A percentile compares a stretch with the other conserved stretches of the same genome.
These are phyloP conservation scores for Stichopus horrens DNA, from an alignment of 53 echinoderm and acorn worm species.

Conservation along the genomic window DNA sequence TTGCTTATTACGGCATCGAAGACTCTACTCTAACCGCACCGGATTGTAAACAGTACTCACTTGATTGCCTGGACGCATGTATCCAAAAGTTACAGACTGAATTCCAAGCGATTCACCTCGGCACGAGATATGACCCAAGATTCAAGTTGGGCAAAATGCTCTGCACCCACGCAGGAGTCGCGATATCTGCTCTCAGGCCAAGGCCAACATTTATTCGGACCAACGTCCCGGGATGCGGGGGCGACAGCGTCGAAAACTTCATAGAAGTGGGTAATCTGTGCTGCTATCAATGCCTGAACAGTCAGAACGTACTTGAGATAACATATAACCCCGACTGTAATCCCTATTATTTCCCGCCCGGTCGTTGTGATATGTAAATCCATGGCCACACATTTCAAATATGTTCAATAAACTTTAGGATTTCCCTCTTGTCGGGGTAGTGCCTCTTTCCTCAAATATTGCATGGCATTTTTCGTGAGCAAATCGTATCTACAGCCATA, in stretches of 20 bases:
- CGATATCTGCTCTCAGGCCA: background rate
- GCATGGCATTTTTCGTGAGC: no score
- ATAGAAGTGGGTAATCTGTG: background rate
- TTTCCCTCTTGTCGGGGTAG: no score
- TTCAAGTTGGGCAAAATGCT: slow-evolving; percentile 15
- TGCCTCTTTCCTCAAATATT: no score
- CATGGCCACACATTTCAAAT: background rate
- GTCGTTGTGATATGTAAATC: background rate
- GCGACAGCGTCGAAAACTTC: background rate
- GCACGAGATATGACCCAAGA: background rate
- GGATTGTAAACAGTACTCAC: background rate
- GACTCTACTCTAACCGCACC: no score
- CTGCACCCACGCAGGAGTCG: background rate
- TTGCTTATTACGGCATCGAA: background rate
- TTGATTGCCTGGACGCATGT: background rate
- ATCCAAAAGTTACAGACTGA: background rate
- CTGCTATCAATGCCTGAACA: background rate
- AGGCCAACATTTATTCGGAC: background rate
- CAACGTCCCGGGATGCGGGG: background rate
- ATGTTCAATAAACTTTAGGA: no score
- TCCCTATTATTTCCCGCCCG: background rate
- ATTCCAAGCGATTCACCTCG: background rate
- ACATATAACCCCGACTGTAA: slow-evolving; percentile 25
- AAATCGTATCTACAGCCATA: no score
- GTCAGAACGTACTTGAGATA: background rate